Percentiles rank a stretch among this genome's conserved stretches.
Conservation (phyloP, 2,888 invertebrate species). For the Vanessa cardui region DNA sequence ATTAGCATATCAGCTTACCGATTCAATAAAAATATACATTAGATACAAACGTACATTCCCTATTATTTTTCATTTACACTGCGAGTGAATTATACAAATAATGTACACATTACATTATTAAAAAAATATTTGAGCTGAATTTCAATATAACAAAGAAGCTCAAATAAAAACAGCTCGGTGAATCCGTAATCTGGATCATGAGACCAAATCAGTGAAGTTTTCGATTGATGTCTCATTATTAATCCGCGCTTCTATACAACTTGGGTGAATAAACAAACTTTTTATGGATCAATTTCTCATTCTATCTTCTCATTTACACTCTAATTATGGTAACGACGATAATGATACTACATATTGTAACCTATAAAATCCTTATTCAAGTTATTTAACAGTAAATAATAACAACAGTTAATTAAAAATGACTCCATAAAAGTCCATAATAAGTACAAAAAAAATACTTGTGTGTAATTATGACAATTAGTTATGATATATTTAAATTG, state of each 20-base stretch:
- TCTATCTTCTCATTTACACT: not conserved
- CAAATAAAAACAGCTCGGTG: slow-evolving; percentile 17
- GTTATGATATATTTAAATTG: too few species aligned
- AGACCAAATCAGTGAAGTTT: slow-evolving; percentile 14
- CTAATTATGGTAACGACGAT: not conserved
- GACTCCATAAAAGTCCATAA: too few species aligned
- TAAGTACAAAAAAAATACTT: too few species aligned
- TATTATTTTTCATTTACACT: too few species aligned
- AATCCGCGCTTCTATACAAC: slow-evolving; percentile 24
- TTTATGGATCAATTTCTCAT: slow-evolving; percentile 2
- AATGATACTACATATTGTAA: not conserved
- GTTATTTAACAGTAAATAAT: too few species aligned
- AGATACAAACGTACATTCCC: too few species aligned
- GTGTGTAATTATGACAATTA: too few species aligned
- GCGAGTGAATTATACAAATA: too few species aligned
- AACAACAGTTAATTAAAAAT: too few species aligned
- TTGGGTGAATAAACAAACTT: slow-evolving; percentile 28
- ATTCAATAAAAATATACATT: too few species aligned
- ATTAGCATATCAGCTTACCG: too few species aligned
- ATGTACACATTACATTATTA: too few species aligned
- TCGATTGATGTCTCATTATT: slow-evolving; percentile 25
- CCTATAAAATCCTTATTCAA: not conserved
- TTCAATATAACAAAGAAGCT: slow-evolving; percentile 6
- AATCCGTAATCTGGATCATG: slow-evolving; percentile 19
- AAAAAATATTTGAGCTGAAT: not conserved